Evolutionary conservation across 2,113 vertebrate species (phyloP).

Genomic region (Chaetodon trifascialis): DNA sequence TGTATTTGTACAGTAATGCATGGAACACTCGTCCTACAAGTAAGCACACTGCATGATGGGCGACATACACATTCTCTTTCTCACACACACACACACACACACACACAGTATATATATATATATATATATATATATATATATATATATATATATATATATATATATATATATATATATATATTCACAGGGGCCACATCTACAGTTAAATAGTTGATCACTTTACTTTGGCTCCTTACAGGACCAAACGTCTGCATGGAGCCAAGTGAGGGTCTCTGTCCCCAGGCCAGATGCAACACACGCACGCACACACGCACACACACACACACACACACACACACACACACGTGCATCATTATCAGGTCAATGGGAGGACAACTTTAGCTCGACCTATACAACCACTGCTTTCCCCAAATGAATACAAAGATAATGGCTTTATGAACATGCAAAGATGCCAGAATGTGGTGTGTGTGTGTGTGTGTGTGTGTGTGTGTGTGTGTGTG

Average conservation of each 20-base stretch:
- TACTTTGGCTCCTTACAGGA: constrained; percentile 31
- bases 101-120: constrained; percentile 15
- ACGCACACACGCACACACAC: not conserved
- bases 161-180: constrained; percentile 13
- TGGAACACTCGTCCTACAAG: constrained; percentile 26
- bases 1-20: constrained; percentile 42
- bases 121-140: constrained; percentile 17
- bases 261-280: not conserved
- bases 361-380: constrained; percentile 68
- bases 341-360: constrained; percentile 12
- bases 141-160: constrained; percentile 1
- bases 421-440: not conserved
- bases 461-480: not conserved
- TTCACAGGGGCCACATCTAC: constrained; percentile 44
- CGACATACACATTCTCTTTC: constrained; percentile 25
- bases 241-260: not conserved
- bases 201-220: constrained; percentile 63
- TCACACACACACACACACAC: constrained; percentile 40
- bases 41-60: constrained; percentile 7
- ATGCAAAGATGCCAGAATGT: not conserved
- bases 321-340: constrained; percentile 28
- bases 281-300: constrained; percentile 33
- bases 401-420: not conserved
- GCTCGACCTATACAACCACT: not conserved
- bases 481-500: not conserved